Conservation (phyloP, 2,113 vertebrate genomes). For the Circaetus cinerascens region DNA sequence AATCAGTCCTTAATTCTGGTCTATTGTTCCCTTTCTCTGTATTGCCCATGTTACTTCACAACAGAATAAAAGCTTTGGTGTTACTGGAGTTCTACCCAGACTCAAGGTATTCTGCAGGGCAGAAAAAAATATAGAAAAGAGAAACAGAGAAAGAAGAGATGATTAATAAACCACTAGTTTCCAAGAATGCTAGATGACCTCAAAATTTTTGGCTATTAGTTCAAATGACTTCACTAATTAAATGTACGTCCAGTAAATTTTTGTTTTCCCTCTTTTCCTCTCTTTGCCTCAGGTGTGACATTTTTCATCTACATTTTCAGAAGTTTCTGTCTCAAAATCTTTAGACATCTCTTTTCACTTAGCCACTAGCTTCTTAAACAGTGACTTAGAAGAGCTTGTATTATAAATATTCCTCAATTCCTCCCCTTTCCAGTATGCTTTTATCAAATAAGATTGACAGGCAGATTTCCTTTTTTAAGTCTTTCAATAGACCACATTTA, state of each 20-base stretch:
- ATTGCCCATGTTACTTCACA: neutral
- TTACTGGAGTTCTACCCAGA: accelerated
- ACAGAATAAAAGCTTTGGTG: neutral
- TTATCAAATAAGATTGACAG: neutral
- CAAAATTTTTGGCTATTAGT: neutral
- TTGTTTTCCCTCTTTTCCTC: neutral
- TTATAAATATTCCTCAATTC: neutral
- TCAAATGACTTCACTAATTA: neutral
- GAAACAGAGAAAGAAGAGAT: neutral
- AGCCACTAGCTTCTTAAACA: neutral
- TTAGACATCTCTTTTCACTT: neutral
- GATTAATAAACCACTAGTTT: neutral
- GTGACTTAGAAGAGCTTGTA: neutral
- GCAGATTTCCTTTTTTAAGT: neutral
- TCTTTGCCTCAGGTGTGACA: neutral
- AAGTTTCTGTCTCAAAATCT: neutral
- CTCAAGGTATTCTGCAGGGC: neutral
- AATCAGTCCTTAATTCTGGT: neutral
- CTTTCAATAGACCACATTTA: neutral
- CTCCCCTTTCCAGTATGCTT: neutral
- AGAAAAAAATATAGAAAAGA: neutral
- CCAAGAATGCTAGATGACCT: neutral
- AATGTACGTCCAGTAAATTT: neutral
- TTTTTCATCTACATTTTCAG: neutral
- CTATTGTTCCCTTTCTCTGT: neutral